Evolutionary conservation across 2,113 vertebrate genomes (phyloP).

Genomic region (Formicarius rufipectus): DNA sequence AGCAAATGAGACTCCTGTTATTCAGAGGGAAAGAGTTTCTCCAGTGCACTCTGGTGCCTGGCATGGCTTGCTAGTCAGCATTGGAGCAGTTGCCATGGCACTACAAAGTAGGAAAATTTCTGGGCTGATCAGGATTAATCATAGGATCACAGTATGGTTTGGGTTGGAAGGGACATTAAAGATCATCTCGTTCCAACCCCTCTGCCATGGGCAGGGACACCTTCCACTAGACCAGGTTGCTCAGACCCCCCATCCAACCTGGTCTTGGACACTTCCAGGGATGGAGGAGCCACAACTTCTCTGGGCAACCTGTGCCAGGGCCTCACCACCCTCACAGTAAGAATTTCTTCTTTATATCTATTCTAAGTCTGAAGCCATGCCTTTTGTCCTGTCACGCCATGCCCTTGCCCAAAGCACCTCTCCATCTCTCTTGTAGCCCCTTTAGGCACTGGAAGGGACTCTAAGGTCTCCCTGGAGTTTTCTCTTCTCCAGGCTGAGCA

Average conservation of each 20-base stretch:
- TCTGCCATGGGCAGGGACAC: neutral
- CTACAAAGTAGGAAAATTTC: neutral
- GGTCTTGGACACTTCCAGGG: neutral
- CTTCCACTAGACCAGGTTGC: neutral
- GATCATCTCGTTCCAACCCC: neutral
- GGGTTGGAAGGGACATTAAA: neutral
- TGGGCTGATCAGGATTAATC: neutral
- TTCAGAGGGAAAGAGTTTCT: neutral
- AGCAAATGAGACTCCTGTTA: neutral
- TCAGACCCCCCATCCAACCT: neutral
- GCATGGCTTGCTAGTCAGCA: neutral
- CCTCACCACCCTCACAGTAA: neutral
- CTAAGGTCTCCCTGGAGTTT: neutral
- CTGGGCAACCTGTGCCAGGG: neutral
- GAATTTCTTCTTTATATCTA: neutral
- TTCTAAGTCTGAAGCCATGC: neutral
- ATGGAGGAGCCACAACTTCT: neutral
- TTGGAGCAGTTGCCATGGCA: neutral
- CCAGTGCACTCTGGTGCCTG: neutral
- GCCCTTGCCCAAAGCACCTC: neutral
- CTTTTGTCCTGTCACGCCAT: neutral
- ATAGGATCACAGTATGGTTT: neutral
- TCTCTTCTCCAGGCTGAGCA: neutral
- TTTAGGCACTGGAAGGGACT: neutral
- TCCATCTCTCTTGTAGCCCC: neutral